Evolutionary conservation across 1,140 invertebrate species (phyloP).

Genomic region (Hypothenemus hampei): DNA sequence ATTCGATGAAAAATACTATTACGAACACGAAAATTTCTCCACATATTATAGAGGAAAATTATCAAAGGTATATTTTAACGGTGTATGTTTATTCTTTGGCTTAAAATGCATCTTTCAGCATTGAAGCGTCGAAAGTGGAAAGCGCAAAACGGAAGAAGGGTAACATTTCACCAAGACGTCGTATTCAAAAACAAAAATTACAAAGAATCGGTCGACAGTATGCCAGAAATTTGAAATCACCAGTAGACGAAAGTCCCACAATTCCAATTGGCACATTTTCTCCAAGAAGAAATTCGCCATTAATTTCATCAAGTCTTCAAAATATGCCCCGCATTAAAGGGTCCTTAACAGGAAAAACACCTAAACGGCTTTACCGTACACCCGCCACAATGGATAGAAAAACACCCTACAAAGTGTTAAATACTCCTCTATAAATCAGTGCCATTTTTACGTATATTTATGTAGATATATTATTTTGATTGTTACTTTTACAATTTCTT

Average conservation of each 20-base stretch:
- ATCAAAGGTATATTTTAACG: background rate
- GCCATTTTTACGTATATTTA: too few species aligned
- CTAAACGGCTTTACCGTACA: conserved; percentile 10
- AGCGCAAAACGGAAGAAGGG: conserved; percentile 30
- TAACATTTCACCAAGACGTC: conserved; percentile 35
- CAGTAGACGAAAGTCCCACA: background rate
- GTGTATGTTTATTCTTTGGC: background rate
- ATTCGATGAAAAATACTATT: background rate
- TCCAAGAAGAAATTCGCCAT: background rate
- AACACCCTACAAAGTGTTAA: conserved; percentile 13
- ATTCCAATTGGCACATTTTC: background rate
- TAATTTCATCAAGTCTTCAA: background rate
- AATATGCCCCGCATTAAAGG: conserved; percentile 5
- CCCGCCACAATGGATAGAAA: conserved; percentile 7
- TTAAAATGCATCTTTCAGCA: conserved; percentile 14
- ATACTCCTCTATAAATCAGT: conserved; percentile 11
- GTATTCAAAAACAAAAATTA: conserved; percentile 27
- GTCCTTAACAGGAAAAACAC: conserved; percentile 12
- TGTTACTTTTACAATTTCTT: too few species aligned
- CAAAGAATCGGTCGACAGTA: conserved; percentile 24
- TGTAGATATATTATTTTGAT: too few species aligned
- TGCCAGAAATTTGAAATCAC: conserved; percentile 15
- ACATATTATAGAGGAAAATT: conserved; percentile 7
- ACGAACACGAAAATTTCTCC: conserved; percentile 1
- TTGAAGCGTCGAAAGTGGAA: conserved; percentile 31